Evolutionary conservation across 2,888 invertebrate species (phyloP).

Genomic region (Plebejus anna): DNA sequence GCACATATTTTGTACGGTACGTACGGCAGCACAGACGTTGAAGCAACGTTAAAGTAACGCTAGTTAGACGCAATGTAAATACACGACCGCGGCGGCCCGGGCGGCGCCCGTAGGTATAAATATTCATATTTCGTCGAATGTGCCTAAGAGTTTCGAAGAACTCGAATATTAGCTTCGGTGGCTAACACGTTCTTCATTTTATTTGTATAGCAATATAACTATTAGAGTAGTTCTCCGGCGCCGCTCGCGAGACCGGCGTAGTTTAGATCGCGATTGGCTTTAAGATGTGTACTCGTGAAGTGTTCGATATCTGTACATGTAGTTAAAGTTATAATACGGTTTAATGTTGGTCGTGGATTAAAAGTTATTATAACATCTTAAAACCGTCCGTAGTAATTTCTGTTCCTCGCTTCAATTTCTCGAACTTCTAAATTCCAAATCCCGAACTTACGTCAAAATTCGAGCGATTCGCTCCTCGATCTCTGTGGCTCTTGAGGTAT

Average conservation of each 20-base stretch:
- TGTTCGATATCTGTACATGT: slow-evolving; percentile 29
- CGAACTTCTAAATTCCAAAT: slow-evolving; percentile 32
- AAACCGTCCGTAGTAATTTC: slow-evolving; percentile 56
- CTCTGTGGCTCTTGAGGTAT: slow-evolving; percentile 17
- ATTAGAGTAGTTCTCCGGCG: slow-evolving; percentile 43
- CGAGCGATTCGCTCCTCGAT: slow-evolving; percentile 46
- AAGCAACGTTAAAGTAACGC: slow-evolving; percentile 27
- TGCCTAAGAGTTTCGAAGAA: slow-evolving; percentile 64
- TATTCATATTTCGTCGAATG: slow-evolving; percentile 61
- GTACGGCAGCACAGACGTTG: slow-evolving; percentile 36
- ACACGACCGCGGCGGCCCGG: slow-evolving; percentile 60
- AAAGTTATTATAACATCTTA: slow-evolving; percentile 47
- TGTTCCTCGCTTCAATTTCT: slow-evolving; percentile 40
- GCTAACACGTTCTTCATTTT: slow-evolving; percentile 29
- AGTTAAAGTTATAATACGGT: slow-evolving; percentile 38
- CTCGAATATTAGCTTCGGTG: slow-evolving; percentile 60
- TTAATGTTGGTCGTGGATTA: slow-evolving; percentile 37
- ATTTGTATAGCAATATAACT: slow-evolving; percentile 39
- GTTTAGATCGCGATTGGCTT: slow-evolving; percentile 25
- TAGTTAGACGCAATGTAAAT: slow-evolving; percentile 55
- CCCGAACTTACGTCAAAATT: slow-evolving; percentile 35
- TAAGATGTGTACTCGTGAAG: slow-evolving; percentile 26
- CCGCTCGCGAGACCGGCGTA: slow-evolving; percentile 60
- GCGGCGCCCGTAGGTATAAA: slow-evolving; percentile 40
- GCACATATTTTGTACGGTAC: slow-evolving; percentile 28